Conservation (phyloP, 2,797 vertebrate species). For the Liasis olivaceus region DNA sequence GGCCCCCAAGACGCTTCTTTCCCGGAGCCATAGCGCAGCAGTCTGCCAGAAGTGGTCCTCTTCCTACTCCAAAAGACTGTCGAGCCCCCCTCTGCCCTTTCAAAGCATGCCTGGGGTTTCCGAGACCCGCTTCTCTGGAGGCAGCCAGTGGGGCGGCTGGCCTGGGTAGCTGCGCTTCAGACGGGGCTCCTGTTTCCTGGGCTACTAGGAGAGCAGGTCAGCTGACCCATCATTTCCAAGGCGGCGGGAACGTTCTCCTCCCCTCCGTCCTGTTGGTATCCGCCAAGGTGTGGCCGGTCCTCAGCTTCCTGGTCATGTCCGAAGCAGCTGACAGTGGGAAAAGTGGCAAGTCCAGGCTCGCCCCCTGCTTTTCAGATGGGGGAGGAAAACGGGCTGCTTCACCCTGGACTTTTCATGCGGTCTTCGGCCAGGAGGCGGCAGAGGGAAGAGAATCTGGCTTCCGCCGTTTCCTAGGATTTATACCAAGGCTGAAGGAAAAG, state of each 20-base stretch:
- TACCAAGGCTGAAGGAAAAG: neutral
- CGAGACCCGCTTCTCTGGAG: no score
- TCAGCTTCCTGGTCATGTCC: neutral
- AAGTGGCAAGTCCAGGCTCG: neutral
- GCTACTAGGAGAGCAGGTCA: constrained; percentile 33
- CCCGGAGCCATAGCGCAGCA: accelerated
- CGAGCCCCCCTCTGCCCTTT: no score
- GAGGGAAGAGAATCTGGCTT: neutral
- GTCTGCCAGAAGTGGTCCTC: accelerated
- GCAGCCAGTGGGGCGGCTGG: neutral
- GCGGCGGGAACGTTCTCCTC: neutral
- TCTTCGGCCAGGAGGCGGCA: neutral
- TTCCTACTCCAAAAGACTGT: neutral
- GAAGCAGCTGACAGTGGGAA: neutral
- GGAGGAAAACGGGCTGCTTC: neutral
- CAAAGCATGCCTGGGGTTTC: no score
- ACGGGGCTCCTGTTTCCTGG: neutral
- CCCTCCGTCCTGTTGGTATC: neutral
- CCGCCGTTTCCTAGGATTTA: neutral
- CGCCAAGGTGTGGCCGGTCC: constrained; percentile 28
- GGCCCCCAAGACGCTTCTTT: neutral
- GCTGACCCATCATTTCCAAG: accelerated
- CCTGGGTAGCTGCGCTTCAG: neutral
- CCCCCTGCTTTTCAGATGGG: neutral
- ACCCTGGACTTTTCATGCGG: neutral